Base-by-base conservation (phyloP, 2,797 vertebrate species). In the Acanthis flammea region DNA sequence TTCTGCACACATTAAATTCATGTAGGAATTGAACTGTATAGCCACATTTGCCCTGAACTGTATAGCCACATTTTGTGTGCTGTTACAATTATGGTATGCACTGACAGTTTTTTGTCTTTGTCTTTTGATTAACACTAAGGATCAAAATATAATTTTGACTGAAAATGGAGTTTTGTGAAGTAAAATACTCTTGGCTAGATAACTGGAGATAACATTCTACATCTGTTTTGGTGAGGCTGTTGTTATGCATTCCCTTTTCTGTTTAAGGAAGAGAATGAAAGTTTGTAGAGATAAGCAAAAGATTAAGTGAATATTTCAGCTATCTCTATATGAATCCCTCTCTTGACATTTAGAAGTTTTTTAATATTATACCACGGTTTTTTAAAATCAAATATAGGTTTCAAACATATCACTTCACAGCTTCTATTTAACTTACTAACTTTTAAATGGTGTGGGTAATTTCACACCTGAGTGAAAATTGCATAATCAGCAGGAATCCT, bases 161-260 rank as follows among this genome's bases (percentile, higher is more conserved):
- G 18, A 66, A 31, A 33, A 9, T 45, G 0, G 0, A 2, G 6
- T 74, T 55, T 66, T 45, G 3, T 41, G 51, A 53, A 48, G 5
- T 81, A 75, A 65, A 78, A 27, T 54, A 68, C 9, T 68, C 18
- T 58, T 42, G 12, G 4, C 5, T n/a, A 54, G 7, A 14, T 60
- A 68, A 58, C 5, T 42, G 10, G 15, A 79, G 51, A 31, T 53
- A 19, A 37, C 12, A 25, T 75, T 86, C 15, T 39, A 1, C 11
- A 8, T 37, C 2, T 54, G 13, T 77, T 55, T 45, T 67, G 6
- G 4, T 24, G 25, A 79, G 2, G 22, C 17, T 81, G 9, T 19
- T 84, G 10, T 42, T 71, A 15, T 14, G 14, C 5, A 31, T 67
- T 45, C 2, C 1, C 1, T 78, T 72, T 79, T 31, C 22, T 72